A percentile compares a stretch with the other conserved stretches of the same genome.
These are phyloP conservation scores for Apoda limacodes DNA, from an alignment of 2,888 invertebrate genomes.

Conservation along the genomic window DNA sequence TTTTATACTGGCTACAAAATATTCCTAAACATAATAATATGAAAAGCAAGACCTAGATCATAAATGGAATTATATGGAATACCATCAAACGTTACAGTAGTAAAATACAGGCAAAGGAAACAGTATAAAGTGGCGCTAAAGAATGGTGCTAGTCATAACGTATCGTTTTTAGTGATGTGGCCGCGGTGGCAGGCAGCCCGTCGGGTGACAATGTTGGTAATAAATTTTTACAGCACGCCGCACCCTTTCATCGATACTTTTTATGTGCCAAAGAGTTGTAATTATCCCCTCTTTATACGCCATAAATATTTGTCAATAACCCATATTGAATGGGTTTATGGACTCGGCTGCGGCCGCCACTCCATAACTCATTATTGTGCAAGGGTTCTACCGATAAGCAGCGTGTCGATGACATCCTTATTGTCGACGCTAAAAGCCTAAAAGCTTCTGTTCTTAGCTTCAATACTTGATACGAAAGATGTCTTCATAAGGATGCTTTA, in stretches of 20 bases:
- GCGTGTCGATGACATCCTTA: constrained; percentile 38
- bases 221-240: constrained; percentile 54
- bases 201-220: constrained; percentile 48
- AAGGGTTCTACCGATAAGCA: constrained; percentile 46
- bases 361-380: constrained; percentile 58
- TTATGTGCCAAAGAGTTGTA: constrained; percentile 68
- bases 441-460: constrained; percentile 21
- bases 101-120: background rate
- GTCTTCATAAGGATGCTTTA: too few species aligned
- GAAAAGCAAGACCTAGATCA: too few species aligned
- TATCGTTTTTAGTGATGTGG: constrained; percentile 22
- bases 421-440: constrained; percentile 28
- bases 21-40: too few species aligned
- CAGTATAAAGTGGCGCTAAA: constrained; percentile 3
- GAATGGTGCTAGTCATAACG: constrained; percentile 9
- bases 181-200: constrained; percentile 34
- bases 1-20: too few species aligned
- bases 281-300: constrained; percentile 67
- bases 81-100: too few species aligned
- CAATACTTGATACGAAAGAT: too few species aligned
- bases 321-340: constrained; percentile 64
- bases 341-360: constrained; percentile 54
- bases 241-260: constrained; percentile 57
- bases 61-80: too few species aligned
- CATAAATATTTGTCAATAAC: constrained; percentile 69